A percentile compares a stretch with the other conserved stretches of the same genome.
Evolutionary conservation across 2,113 vertebrate species (phyloP).

Genomic region (Capreolus pygargus): DNA sequence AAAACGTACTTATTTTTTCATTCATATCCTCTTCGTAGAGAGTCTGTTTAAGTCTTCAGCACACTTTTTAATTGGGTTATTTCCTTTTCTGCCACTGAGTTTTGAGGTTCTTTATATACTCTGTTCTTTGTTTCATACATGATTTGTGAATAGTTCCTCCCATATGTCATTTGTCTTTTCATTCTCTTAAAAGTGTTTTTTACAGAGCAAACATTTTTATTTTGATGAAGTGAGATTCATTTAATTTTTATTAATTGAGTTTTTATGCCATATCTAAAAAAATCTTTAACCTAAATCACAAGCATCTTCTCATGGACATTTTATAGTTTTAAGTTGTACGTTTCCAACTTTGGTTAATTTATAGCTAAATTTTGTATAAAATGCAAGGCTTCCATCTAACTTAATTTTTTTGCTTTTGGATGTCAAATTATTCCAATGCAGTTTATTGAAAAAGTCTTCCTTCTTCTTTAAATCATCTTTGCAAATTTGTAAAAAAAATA

Average conservation of each 20-base stretch:
- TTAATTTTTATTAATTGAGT: background rate
- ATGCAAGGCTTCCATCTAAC: background rate
- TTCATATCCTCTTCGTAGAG: background rate
- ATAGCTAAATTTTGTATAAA: background rate
- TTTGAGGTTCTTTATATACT: background rate
- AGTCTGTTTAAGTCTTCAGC: background rate
- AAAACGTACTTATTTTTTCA: background rate
- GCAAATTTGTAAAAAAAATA: background rate
- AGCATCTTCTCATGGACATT: background rate
- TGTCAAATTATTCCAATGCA: background rate
- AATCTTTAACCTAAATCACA: background rate
- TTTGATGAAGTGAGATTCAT: background rate
- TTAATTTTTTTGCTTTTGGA: background rate
- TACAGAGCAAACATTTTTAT: background rate
- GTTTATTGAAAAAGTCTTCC: background rate
- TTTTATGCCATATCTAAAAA: background rate
- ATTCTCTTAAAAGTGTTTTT: background rate
- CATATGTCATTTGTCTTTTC: background rate
- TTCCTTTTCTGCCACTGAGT: background rate
- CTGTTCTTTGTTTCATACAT: background rate
- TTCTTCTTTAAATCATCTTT: background rate
- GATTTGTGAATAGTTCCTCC: background rate
- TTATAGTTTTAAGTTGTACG: background rate
- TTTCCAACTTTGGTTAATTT: background rate
- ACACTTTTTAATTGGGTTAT: background rate